Evolutionary conservation across 2,888 invertebrate species (phyloP).

Genomic region (Leptopilina syphax): DNA sequence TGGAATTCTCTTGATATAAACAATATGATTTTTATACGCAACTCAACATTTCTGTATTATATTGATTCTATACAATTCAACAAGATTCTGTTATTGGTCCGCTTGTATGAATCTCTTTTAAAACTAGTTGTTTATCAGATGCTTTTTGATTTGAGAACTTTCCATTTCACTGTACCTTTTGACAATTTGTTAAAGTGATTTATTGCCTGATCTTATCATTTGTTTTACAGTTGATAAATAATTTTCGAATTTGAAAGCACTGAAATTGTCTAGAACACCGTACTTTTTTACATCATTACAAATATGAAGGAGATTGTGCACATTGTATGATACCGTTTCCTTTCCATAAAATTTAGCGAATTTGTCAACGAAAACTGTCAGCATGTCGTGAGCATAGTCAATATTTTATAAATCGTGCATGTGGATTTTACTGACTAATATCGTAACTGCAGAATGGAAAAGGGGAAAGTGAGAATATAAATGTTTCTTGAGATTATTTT

Average conservation of each 20-base stretch:
- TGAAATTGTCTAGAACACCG: not conserved
- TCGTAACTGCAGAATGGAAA: not conserved
- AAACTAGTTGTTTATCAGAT: not conserved
- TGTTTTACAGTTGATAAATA: not conserved
- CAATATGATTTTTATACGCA: no score
- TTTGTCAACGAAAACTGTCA: not conserved
- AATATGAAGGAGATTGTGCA: not conserved
- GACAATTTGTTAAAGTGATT: not conserved
- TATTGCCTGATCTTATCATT: not conserved
- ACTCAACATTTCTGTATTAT: no score
- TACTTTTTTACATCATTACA: not conserved
- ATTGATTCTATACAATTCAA: no score
- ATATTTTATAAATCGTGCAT: not conserved
- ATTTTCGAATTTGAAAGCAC: not conserved
- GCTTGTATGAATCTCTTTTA: no score
- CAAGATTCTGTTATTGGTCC: no score
- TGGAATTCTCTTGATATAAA: no score
- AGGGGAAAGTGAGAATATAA: not conserved
- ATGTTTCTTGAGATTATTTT: not conserved
- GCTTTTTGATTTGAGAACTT: not conserved
- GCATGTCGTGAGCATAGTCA: not conserved
- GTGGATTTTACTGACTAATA: not conserved
- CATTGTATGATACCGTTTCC: not conserved
- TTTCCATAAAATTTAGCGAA: not conserved
- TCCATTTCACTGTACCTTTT: not conserved